These are phyloP conservation scores for Nannoperca australis DNA, from an alignment of 2,797 vertebrate species.

Conservation along the genomic window DNA sequence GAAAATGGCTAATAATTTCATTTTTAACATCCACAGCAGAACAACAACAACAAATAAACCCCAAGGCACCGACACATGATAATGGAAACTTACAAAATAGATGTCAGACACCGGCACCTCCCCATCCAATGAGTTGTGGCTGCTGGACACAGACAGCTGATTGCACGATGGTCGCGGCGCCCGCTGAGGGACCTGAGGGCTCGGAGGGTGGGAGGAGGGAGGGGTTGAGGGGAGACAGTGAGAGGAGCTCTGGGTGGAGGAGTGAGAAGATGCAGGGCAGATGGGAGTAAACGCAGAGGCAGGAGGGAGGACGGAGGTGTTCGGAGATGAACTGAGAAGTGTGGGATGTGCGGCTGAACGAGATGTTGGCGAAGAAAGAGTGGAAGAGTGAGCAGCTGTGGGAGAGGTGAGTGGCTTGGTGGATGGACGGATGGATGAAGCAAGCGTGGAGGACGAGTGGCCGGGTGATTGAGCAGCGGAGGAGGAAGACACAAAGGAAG, in stretches of 20 bases:
- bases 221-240: slow-evolving; percentile 63
- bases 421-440: slow-evolving; percentile 67
- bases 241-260: slow-evolving; percentile 47
- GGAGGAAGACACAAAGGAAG: slow-evolving; percentile 57
- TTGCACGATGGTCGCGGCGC: slow-evolving; percentile 79
- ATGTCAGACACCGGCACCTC: slow-evolving; percentile 92
- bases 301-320: slow-evolving; percentile 47
- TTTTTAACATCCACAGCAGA: neutral
- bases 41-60: neutral
- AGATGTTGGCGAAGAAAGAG: slow-evolving; percentile 30
- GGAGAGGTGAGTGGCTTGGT: slow-evolving; percentile 65
- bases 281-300: slow-evolving; percentile 74
- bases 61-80: neutral
- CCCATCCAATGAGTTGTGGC: slow-evolving; percentile 89
- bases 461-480: slow-evolving; percentile 29
- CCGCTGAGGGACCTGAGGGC: slow-evolving; percentile 69
- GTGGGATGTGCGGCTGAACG: slow-evolving; percentile 7
- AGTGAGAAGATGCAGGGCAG: slow-evolving; percentile 45
- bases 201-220: slow-evolving; percentile 64
- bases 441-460: slow-evolving; percentile 57
- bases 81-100: slow-evolving; percentile 93
- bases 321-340: slow-evolving; percentile 3
- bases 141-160: slow-evolving; percentile 91
- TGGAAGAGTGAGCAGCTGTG: slow-evolving; percentile 29
- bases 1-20: neutral